Evolutionary conservation across 2,888 invertebrate genomes (phyloP).

Genomic region (Nephrotoma flavescens): DNA sequence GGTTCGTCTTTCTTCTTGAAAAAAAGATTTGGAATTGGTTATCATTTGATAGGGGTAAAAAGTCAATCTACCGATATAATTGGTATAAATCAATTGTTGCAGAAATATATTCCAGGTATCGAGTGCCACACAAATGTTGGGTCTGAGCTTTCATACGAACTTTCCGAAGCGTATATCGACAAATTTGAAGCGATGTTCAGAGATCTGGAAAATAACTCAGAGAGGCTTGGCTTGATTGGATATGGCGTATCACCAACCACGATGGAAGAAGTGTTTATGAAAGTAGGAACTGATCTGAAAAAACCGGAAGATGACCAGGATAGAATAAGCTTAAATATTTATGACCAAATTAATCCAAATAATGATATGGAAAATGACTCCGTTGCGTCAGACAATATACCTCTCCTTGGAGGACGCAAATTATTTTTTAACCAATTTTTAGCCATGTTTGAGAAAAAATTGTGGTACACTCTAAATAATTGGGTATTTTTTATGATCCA

Average conservation of each 20-base stretch:
- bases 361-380: neutral
- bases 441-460: slow-evolving; percentile 46
- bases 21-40: slow-evolving; percentile 74
- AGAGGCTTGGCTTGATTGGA: slow-evolving; percentile 46
- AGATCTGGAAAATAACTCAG: slow-evolving; percentile 44
- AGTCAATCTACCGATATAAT: slow-evolving; percentile 38
- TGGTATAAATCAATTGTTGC: slow-evolving; percentile 38
- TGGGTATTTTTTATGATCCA: slow-evolving; percentile 28
- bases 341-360: neutral
- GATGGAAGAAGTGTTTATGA: slow-evolving; percentile 74
- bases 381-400: neutral
- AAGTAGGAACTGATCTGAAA: slow-evolving; percentile 20
- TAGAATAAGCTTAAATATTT: neutral
- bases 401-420: slow-evolving; percentile 14
- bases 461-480: slow-evolving; percentile 43
- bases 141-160: slow-evolving; percentile 49
- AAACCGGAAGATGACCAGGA: neutral
- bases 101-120: slow-evolving; percentile 43
- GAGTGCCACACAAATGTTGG: slow-evolving; percentile 49
- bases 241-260: slow-evolving; percentile 72
- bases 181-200: slow-evolving; percentile 49
- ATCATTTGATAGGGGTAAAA: slow-evolving; percentile 39
- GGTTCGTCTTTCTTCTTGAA: slow-evolving; percentile 73
- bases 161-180: slow-evolving; percentile 43
- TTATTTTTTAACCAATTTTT: slow-evolving; percentile 38